Conservation (phyloP, 1,140 invertebrate genomes). For the Lucilia sericata region DNA sequence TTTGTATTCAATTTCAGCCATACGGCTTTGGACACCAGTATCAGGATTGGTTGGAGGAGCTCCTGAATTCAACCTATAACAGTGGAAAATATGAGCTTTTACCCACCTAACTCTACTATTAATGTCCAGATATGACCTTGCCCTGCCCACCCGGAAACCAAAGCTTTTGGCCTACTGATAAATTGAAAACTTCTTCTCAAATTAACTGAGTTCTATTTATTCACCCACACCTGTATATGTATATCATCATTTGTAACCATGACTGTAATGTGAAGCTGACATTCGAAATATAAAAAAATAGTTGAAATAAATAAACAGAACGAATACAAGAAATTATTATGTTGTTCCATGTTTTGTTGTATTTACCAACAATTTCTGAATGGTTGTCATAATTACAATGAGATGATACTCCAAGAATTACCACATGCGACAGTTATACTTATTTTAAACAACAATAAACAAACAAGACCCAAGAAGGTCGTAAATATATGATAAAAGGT, state of each 20-base stretch:
- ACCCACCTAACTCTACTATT: too few relatives aligned
- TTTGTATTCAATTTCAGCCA: too few relatives aligned
- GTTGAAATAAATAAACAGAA: not conserved
- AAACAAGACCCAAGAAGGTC: not conserved
- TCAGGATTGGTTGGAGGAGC: too few relatives aligned
- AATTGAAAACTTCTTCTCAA: too few relatives aligned
- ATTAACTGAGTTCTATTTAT: not conserved
- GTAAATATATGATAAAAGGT: too few relatives aligned
- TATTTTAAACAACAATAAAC: not conserved
- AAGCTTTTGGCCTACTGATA: too few relatives aligned
- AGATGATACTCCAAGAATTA: not conserved
- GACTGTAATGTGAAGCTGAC: not conserved
- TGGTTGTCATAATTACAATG: conserved; percentile 25
- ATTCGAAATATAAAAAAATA: conserved; percentile 20
- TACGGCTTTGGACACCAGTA: too few relatives aligned
- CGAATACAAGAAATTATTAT: conserved; percentile 11
- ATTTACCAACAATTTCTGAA: conserved; percentile 20
- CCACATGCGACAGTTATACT: not conserved
- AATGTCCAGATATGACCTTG: too few relatives aligned
- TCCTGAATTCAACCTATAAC: too few relatives aligned
- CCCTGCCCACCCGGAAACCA: too few relatives aligned
- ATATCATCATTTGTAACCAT: not conserved
- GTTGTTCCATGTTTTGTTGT: conserved; percentile 1
- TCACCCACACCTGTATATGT: not conserved
- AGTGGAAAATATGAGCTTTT: too few relatives aligned